A percentile compares a stretch with the other conserved stretches of the same genome.
These are phyloP conservation scores for Heliornis fulica DNA, from an alignment of 2,113 vertebrate genomes.

Conservation along the genomic window DNA sequence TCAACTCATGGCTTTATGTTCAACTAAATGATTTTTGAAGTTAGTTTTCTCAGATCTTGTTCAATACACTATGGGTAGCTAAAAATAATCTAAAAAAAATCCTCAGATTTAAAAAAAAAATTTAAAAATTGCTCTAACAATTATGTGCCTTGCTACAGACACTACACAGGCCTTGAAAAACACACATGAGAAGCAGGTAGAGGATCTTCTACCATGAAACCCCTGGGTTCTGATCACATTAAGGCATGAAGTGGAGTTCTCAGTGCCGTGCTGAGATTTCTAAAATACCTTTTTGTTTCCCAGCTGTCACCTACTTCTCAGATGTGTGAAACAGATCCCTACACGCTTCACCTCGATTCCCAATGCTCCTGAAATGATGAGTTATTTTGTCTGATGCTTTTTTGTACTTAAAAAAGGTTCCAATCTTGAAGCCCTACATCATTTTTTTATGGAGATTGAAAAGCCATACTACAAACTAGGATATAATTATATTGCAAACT, in stretches of 20 bases:
- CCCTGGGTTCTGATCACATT: background rate
- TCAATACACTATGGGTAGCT: background rate
- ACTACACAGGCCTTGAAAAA: background rate
- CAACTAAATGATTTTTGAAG: background rate
- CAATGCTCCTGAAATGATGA: background rate
- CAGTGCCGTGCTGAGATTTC: background rate
- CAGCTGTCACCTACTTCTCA: background rate
- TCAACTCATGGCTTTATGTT: background rate
- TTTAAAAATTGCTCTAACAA: background rate
- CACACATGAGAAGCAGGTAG: background rate
- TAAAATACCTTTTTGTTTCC: background rate
- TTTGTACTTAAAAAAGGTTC: background rate
- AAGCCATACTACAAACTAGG: background rate
- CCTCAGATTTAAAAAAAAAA: background rate
- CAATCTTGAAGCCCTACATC: background rate
- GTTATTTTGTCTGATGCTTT: background rate
- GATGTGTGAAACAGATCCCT: background rate
- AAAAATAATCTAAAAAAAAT: background rate
- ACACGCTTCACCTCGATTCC: background rate
- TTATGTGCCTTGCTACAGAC: background rate
- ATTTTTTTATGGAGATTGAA: background rate
- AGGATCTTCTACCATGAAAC: background rate
- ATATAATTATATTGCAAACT: conserved; percentile 23
- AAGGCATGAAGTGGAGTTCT: background rate
- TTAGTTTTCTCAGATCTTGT: background rate